These are phyloP conservation scores for Crypturellus tataupa DNA, from an alignment of 2,797 vertebrate genomes.

Conservation along the genomic window DNA sequence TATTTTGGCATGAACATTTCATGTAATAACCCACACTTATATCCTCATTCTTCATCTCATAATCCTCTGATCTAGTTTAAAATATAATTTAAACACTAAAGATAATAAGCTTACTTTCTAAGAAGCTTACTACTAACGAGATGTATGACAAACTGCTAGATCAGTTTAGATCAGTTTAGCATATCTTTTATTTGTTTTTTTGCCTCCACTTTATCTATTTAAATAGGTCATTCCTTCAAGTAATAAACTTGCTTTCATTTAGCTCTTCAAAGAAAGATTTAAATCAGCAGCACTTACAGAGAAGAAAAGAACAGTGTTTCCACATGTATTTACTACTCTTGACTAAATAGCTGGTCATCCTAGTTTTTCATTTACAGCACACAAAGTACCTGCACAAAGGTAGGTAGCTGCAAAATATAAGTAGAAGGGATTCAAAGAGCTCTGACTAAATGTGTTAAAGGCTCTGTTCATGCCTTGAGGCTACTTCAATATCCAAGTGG, in stretches of 20 bases:
- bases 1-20: neutral
- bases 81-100: neutral
- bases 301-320: neutral
- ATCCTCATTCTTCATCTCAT: neutral
- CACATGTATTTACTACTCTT: neutral
- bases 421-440: neutral
- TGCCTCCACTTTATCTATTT: neutral
- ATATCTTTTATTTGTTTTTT: neutral
- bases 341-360: neutral
- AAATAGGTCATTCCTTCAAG: neutral
- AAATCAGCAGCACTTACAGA: neutral
- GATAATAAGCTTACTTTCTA: slow-evolving; percentile 35
- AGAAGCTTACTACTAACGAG: slow-evolving; percentile 7
- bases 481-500: neutral
- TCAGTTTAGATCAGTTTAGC: neutral
- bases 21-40: neutral
- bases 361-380: neutral
- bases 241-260: neutral
- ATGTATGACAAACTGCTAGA: neutral
- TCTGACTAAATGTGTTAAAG: neutral
- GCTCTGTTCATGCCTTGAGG: neutral
- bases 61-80: slow-evolving; percentile 20
- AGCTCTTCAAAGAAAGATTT: neutral
- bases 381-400: neutral
- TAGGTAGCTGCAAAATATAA: neutral